Conservation (phyloP, 2,888 invertebrate species). For the Lasioglossum malachurum region DNA sequence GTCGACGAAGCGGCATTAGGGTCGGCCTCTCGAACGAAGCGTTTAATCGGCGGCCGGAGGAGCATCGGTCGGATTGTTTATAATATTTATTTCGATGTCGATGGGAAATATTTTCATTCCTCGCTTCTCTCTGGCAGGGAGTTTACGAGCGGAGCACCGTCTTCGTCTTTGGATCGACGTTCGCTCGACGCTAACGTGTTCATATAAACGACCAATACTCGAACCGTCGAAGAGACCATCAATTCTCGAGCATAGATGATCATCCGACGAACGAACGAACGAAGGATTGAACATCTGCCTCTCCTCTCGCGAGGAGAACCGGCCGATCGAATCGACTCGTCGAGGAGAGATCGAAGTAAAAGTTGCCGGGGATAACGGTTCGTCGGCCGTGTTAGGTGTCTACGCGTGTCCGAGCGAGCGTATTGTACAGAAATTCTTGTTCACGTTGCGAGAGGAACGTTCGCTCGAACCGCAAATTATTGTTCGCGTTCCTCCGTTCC, state of each 20-base stretch:
- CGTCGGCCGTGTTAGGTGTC: neutral
- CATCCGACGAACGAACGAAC: neutral
- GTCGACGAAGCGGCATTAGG: neutral
- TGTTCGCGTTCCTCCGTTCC: neutral
- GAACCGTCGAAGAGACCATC: slow-evolving; percentile 35
- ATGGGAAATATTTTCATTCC: slow-evolving; percentile 27
- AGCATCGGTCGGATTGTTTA: slow-evolving; percentile 16
- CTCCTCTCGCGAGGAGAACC: neutral
- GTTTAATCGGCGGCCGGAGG: slow-evolving; percentile 2
- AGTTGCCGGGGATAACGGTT: neutral
- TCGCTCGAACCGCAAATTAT: neutral
- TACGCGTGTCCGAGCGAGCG: slow-evolving; percentile 6
- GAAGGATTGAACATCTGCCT: neutral
- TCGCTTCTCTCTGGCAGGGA: neutral
- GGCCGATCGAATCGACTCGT: neutral
- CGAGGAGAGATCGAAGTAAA: neutral
- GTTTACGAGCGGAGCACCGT: slow-evolving; percentile 10
- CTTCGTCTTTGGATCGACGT: slow-evolving; percentile 39
- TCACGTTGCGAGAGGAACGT: neutral
- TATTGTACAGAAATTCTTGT: slow-evolving; percentile 37
- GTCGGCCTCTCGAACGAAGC: neutral
- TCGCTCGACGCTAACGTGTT: slow-evolving; percentile 66
- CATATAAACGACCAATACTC: slow-evolving; percentile 61
- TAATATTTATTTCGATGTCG: slow-evolving; percentile 17
- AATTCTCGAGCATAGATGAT: neutral